A percentile compares a stretch with the other conserved stretches of the same genome.
phyloP scores from a whole-genome alignment of 2,113 vertebrate genomes.

The Oncorhynchus masou region DNA sequence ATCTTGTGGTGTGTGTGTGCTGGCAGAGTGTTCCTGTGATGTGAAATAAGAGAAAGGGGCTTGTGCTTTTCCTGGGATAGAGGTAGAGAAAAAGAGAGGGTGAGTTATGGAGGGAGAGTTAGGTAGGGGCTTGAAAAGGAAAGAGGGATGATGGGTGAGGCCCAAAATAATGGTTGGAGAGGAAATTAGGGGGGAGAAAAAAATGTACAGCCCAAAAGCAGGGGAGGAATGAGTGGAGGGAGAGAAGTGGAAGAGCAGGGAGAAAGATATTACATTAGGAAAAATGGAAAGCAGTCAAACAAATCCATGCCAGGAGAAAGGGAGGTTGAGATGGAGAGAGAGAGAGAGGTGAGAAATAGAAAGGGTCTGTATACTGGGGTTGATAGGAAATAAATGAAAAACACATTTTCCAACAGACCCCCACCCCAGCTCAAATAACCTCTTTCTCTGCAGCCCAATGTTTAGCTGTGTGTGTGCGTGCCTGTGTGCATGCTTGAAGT shows the following conservation, averaged over 20 bases:
- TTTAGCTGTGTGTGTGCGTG: slow-evolving; percentile 28
- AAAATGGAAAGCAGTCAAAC: slow-evolving; percentile 39
- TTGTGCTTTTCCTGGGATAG: not conserved
- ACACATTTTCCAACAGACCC: slow-evolving; percentile 77
- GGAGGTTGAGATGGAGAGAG: slow-evolving; percentile 2
- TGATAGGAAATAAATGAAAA: slow-evolving; percentile 72
- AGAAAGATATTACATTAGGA: slow-evolving; percentile 11
- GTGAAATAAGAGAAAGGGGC: slow-evolving; percentile 59
- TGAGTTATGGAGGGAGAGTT: not conserved
- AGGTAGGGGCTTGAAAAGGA: not conserved
- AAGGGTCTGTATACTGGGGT: slow-evolving; percentile 22
- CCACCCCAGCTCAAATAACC: slow-evolving; percentile 76
- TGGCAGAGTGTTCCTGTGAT: not conserved
- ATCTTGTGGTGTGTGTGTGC: slow-evolving; percentile 24
- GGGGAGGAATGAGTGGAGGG: slow-evolving; percentile 57
- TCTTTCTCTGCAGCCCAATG: slow-evolving; percentile 21
- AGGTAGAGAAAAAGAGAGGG: slow-evolving; percentile 6
- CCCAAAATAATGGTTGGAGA: slow-evolving; percentile 1
- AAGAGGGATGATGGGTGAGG: slow-evolving; percentile 1
- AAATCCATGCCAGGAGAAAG: not conserved
- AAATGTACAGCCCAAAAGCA: slow-evolving; percentile 49
- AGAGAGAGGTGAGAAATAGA: not conserved
- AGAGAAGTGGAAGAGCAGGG: slow-evolving; percentile 38
- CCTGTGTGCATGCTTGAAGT: not conserved
- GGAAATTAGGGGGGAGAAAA: slow-evolving; percentile 4